Conservation (phyloP, 2,797 vertebrate species). For the Carduelis carduelis region DNA sequence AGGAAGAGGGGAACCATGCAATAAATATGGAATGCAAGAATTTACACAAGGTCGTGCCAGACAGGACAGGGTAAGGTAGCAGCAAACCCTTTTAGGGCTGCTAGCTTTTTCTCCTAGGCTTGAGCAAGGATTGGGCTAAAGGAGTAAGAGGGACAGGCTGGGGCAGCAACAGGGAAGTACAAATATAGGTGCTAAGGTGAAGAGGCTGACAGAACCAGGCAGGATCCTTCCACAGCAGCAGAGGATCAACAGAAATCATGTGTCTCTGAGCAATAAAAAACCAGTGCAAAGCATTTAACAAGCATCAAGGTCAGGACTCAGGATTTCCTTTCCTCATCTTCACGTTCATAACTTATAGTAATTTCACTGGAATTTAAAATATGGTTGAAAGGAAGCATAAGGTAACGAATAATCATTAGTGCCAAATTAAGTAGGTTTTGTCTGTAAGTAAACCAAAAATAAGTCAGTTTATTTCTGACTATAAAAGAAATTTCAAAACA, state of each 20-base stretch:
- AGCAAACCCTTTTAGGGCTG: neutral
- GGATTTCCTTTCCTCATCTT: neutral
- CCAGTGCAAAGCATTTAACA: neutral
- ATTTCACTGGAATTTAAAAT: neutral
- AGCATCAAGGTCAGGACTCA: neutral
- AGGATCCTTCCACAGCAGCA: neutral
- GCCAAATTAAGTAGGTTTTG: neutral
- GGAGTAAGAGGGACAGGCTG: neutral
- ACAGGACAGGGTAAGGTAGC: neutral
- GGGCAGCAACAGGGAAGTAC: neutral
- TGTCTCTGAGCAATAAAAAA: neutral
- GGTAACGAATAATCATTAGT: neutral
- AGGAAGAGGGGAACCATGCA: neutral
- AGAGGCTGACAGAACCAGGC: neutral
- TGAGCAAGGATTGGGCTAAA: neutral
- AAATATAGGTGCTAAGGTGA: neutral
- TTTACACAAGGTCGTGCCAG: neutral
- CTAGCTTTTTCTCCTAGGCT: neutral
- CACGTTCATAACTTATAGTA: neutral
- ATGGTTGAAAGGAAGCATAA: neutral
- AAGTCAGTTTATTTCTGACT: neutral
- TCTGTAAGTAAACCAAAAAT: neutral
- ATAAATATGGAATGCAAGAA: neutral
- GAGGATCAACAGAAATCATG: neutral
- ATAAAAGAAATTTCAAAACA: neutral